phyloP scores from a whole-genome alignment of 1,140 invertebrate species.

The Lerema accius region DNA sequence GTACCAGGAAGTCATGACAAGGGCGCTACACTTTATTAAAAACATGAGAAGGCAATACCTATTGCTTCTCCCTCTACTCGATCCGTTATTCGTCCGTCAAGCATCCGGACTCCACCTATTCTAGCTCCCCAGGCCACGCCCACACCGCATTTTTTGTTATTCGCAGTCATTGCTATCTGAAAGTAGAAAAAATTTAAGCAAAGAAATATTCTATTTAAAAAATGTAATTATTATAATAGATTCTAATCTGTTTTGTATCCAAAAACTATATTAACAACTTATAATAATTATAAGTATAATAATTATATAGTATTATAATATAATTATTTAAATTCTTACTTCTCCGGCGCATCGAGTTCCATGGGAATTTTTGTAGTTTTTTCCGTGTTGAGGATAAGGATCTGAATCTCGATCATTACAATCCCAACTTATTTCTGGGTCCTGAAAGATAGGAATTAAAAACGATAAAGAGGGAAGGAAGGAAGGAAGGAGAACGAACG shows the following conservation, averaged over 20 bases:
- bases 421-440: slow-evolving; percentile 93
- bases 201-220: too few species aligned
- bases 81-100: slow-evolving; percentile 96
- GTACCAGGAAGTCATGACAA: slow-evolving; percentile 55
- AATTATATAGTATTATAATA: not conserved
- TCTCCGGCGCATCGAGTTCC: slow-evolving; percentile 94
- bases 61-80: slow-evolving; percentile 92
- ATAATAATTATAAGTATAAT: too few species aligned
- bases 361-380: slow-evolving; percentile 86
- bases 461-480: not conserved
- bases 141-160: slow-evolving; percentile 93
- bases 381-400: slow-evolving; percentile 88
- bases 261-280: too few species aligned
- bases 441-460: slow-evolving; percentile 78
- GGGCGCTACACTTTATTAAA: slow-evolving; percentile 6
- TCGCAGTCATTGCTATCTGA: slow-evolving; percentile 91
- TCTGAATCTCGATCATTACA: slow-evolving; percentile 90
- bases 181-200: slow-evolving; percentile 22
- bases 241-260: too few species aligned
- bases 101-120: slow-evolving; percentile 93
- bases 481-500: not conserved
- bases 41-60: slow-evolving; percentile 47
- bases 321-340: slow-evolving; percentile 50
- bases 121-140: slow-evolving; percentile 92
- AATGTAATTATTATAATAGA: too few species aligned